A percentile compares a stretch with the other conserved stretches of the same genome.
phyloP scores from a whole-genome alignment of 2,797 vertebrate genomes.

The Acropternis orthonyx region DNA sequence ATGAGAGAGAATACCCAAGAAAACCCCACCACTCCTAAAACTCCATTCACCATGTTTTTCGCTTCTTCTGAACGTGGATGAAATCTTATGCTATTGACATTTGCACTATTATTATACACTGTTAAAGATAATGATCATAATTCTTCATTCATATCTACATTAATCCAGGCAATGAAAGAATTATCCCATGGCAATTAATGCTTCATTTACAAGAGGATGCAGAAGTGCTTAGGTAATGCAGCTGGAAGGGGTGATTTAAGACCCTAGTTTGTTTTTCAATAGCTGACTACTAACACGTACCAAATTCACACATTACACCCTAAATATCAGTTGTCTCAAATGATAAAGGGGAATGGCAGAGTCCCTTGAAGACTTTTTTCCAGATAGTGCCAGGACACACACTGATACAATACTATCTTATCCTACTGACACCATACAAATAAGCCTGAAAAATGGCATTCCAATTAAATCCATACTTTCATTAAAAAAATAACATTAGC shows the following conservation, averaged over 20 bases:
- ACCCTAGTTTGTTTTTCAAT: background rate
- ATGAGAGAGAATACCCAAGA: background rate
- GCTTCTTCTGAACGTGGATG: background rate
- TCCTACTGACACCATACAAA: background rate
- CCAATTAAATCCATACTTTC: background rate
- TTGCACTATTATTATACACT: background rate
- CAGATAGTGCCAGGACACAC: background rate
- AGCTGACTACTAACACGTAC: background rate
- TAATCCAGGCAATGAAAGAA: background rate
- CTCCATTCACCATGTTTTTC: background rate
- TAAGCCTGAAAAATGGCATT: background rate
- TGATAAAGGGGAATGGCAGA: background rate
- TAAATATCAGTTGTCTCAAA: background rate
- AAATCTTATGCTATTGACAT: background rate
- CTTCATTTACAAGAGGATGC: background rate
- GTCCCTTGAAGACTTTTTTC: background rate
- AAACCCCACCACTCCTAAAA: background rate
- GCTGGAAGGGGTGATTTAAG: background rate
- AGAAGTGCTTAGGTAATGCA: background rate
- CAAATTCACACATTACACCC: background rate
- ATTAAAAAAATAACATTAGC: background rate
- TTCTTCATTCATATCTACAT: background rate
- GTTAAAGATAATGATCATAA: background rate
- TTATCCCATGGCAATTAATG: background rate
- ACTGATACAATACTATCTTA: background rate